A percentile compares a stretch with the other conserved stretches of the same genome.
Conservation (phyloP, 1,140 invertebrate species). For the Drosophila arizonae region DNA sequence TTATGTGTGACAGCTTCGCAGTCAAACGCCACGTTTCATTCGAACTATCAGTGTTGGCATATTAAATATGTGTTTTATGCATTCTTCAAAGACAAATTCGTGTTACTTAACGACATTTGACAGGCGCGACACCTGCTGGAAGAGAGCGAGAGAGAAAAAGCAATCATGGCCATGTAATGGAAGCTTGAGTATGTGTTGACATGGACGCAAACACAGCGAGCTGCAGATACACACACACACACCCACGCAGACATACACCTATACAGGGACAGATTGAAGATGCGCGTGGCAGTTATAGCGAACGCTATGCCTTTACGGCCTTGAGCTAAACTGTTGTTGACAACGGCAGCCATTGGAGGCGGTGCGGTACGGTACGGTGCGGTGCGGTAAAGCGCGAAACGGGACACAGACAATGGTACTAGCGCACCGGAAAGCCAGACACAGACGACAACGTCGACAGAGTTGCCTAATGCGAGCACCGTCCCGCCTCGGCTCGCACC, state of each 20-base stretch:
- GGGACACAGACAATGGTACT: conserved; percentile 57
- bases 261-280: conserved; percentile 24
- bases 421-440: conserved; percentile 70
- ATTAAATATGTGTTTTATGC: conserved; percentile 30
- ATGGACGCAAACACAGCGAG: conserved; percentile 44
- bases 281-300: conserved; percentile 66
- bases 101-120: conserved; percentile 63
- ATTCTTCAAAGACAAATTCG: conserved; percentile 64
- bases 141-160: conserved; percentile 37
- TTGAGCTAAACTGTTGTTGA: conserved; percentile 79
- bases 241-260: conserved; percentile 12
- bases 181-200: conserved; percentile 78
- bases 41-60: conserved; percentile 50
- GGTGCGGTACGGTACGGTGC: conserved; percentile 12
- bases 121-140: conserved; percentile 60
- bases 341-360: conserved; percentile 46
- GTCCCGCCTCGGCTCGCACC: background rate
- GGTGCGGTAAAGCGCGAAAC: conserved; percentile 3
- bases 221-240: conserved; percentile 22
- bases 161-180: conserved; percentile 78
- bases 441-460: conserved; percentile 31
- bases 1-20: background rate
- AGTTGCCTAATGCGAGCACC: conserved; percentile 38
- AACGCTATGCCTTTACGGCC: conserved; percentile 68
- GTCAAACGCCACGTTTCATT: conserved; percentile 20